phyloP scores from a whole-genome alignment of 2,888 invertebrate genomes.

The Eugnorisma glareosa region DNA sequence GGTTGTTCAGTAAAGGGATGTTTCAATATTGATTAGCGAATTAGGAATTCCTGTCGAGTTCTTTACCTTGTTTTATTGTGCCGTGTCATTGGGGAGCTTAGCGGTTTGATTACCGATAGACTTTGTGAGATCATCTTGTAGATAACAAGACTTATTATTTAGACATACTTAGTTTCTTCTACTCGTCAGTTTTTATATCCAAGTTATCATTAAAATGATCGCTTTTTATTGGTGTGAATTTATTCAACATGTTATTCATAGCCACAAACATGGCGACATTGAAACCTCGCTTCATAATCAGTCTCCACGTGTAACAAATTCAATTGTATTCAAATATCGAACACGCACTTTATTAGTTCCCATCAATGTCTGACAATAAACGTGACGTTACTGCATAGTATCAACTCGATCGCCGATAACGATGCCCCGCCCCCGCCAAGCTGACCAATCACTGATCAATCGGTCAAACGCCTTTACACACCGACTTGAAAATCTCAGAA shows the following conservation, averaged over 20 bases:
- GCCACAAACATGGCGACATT: constrained; percentile 36
- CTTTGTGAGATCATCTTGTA: constrained; percentile 23
- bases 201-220: background rate
- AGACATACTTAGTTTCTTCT: background rate
- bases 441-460: constrained; percentile 88
- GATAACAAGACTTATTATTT: constrained; percentile 16
- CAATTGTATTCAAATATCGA: constrained; percentile 65
- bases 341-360: constrained; percentile 50
- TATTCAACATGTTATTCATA: constrained; percentile 6
- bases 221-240: constrained; percentile 20
- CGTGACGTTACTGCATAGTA: constrained; percentile 72
- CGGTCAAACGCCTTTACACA: constrained; percentile 79
- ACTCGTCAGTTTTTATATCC: background rate
- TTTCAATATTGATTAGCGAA: constrained; percentile 76
- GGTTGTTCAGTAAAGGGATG: constrained; percentile 73
- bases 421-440: constrained; percentile 81
- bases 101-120: constrained; percentile 56
- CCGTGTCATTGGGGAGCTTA: constrained; percentile 60
- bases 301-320: constrained; percentile 36
- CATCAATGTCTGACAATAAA: constrained; percentile 74
- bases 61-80: constrained; percentile 66
- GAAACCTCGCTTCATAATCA: constrained; percentile 27
- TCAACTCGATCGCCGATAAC: constrained; percentile 79
- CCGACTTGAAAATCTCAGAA: constrained; percentile 66
- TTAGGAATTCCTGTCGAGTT: constrained; percentile 76